These are phyloP conservation scores for Neopelma chrysocephalum DNA, from an alignment of 2,797 vertebrate genomes.

Conservation along the genomic window DNA sequence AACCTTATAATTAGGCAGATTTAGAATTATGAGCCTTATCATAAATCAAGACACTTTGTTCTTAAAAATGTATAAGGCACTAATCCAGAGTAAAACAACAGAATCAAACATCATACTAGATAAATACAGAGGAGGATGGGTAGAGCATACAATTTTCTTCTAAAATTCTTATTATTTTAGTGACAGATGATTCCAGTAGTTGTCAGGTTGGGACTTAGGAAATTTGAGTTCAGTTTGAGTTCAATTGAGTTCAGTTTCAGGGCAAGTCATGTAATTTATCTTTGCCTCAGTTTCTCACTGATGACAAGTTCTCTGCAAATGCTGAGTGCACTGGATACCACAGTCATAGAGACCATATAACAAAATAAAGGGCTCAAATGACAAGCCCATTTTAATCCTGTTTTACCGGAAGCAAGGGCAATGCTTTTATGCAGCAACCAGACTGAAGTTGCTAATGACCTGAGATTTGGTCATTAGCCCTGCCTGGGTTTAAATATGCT, in stretches of 20 bases:
- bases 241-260: conserved; percentile 39
- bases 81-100: background rate
- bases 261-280: conserved; percentile 31
- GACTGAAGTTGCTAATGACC: background rate
- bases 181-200: background rate
- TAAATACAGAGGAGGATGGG: background rate
- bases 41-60: background rate
- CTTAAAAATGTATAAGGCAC: background rate
- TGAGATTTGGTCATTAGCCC: background rate
- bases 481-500: background rate
- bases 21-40: background rate
- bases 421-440: background rate
- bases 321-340: background rate
- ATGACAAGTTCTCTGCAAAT: background rate
- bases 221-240: conserved; percentile 34
- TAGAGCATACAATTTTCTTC: background rate
- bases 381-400: background rate
- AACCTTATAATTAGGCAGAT: background rate
- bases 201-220: background rate
- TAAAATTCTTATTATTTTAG: conserved; percentile 1
- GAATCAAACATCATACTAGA: background rate
- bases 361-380: conserved; percentile 2
- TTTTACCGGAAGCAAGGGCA: background rate
- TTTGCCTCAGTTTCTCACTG: conserved; percentile 59
- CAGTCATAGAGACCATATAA: background rate